Conservation (phyloP, 2,113 vertebrate species). For the Oxyruncus cristatus region DNA sequence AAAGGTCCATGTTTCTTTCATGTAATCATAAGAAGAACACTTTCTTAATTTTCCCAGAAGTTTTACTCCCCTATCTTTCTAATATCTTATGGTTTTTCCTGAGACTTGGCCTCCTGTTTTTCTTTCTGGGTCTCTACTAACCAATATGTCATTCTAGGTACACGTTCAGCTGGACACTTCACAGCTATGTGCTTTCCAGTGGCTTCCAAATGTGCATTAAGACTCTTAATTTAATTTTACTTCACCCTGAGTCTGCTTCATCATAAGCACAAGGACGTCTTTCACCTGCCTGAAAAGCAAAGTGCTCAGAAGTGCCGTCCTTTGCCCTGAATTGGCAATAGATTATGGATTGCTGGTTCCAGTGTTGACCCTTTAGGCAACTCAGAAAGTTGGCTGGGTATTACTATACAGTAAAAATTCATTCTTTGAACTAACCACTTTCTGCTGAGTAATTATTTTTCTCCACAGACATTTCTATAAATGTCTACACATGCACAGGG, state of each 20-base stretch:
- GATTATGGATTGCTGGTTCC: not conserved
- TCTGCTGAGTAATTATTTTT: conserved; percentile 24
- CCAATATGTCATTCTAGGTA: not conserved
- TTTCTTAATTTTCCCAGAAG: not conserved
- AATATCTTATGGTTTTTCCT: not conserved
- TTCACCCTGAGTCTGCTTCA: not conserved
- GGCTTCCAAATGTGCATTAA: not conserved
- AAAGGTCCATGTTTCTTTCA: not conserved
- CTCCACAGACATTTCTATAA: not conserved
- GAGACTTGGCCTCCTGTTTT: not conserved
- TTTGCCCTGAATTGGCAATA: not conserved
- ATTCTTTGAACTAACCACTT: conserved; percentile 27
- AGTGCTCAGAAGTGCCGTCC: not conserved
- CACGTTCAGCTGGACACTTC: not conserved
- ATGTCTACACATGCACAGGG: not conserved
- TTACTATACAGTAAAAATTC: not conserved
- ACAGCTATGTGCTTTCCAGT: not conserved
- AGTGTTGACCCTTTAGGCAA: not conserved
- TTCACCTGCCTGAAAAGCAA: not conserved
- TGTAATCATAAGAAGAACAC: not conserved
- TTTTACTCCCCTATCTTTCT: not conserved
- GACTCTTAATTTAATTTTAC: not conserved
- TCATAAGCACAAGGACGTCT: not conserved
- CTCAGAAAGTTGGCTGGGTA: not conserved
- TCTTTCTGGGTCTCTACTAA: not conserved